phyloP scores from a whole-genome alignment of 2,797 vertebrate genomes.

The Momotus momota region DNA sequence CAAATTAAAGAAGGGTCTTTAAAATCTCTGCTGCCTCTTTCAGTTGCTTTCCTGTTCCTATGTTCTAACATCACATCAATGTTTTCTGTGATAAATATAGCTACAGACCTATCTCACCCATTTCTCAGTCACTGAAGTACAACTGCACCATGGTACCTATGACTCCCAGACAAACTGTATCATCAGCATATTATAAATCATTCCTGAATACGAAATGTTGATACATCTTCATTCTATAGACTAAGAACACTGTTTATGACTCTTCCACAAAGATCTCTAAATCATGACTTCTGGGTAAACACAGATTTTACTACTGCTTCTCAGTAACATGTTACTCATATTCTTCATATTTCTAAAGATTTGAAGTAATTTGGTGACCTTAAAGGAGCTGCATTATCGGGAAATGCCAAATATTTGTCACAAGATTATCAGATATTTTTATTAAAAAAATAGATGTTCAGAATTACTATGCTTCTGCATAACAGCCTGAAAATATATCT shows the following conservation, averaged over 20 bases:
- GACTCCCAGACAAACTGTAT: not conserved
- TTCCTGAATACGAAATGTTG: not conserved
- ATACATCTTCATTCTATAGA: not conserved
- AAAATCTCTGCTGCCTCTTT: not conserved
- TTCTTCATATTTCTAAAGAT: not conserved
- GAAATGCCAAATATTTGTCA: not conserved
- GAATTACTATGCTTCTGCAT: not conserved
- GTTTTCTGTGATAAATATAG: not conserved
- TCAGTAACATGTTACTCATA: not conserved
- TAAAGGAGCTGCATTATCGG: not conserved
- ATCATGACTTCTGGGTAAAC: not conserved
- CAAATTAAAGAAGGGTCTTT: not conserved
- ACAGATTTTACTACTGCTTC: not conserved
- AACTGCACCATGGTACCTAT: not conserved
- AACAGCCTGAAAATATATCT: not conserved
- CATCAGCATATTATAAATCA: not conserved
- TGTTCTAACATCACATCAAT: not conserved
- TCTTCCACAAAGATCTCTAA: not conserved
- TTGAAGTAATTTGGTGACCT: not conserved
- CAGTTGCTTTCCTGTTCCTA: not conserved
- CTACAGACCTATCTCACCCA: not conserved
- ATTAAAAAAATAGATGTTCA: not conserved
- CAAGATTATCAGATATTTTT: not conserved
- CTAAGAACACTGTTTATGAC: not conserved
- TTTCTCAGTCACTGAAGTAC: not conserved